Evolutionary conservation across 2,888 invertebrate genomes (phyloP).

Genomic region (Carpatolechia fugitivella): DNA sequence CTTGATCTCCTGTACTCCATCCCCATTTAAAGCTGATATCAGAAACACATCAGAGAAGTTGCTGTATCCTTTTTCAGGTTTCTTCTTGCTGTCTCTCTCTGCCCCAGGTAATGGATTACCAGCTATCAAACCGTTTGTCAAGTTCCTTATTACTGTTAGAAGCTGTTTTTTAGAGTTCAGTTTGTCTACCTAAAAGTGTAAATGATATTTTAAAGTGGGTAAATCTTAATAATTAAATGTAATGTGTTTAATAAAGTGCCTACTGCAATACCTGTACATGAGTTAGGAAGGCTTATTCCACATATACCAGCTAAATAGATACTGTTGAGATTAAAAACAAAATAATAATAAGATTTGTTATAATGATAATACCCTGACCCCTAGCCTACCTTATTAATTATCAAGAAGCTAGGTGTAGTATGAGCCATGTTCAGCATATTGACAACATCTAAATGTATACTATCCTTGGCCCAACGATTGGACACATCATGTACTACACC

Average conservation of each 20-base stretch:
- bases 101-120: constrained; percentile 56
- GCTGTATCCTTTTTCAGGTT: constrained; percentile 49
- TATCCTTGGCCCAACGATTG: constrained; percentile 83
- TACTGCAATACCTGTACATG: no score
- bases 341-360: no score
- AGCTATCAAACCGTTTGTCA: constrained; percentile 82
- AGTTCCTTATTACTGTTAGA: constrained; percentile 83
- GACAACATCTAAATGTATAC: constrained; percentile 84
- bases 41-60: constrained; percentile 93
- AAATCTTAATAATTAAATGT: not conserved
- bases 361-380: not conserved
- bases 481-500: constrained; percentile 93
- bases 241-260: no score
- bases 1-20: constrained; percentile 85
- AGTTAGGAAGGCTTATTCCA: no score
- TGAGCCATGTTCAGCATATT: constrained; percentile 82
- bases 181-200: constrained; percentile 80
- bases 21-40: constrained; percentile 90
- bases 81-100: constrained; percentile 32
- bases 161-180: constrained; percentile 85
- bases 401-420: constrained; percentile 83
- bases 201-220: not conserved
- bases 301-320: no score
- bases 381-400: constrained; percentile 90
- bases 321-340: no score